Base-by-base conservation (phyloP, 2,797 vertebrate species). In the Coccyzus lansbergi region DNA sequence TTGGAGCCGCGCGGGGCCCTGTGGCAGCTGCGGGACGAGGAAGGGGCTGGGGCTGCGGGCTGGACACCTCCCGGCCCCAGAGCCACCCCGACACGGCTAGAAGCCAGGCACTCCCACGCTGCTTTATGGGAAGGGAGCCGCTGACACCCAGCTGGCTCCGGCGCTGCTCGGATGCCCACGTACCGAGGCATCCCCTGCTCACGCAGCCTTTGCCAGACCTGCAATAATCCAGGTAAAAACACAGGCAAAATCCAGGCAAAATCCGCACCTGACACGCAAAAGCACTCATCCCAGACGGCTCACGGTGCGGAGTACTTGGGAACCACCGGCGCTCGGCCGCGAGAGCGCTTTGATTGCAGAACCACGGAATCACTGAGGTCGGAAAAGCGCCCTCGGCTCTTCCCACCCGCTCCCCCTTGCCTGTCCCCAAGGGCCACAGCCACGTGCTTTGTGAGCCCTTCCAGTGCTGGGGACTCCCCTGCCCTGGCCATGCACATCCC, bases 111-210 rank as follows among this genome's bases (percentile, higher is more conserved):
- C 52, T 56, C 40, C 56, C 79, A 53, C 3, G 31, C 71, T 82
- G 24, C 71, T 2, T 0, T 2, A 10, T 9, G 7, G 1, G 3
- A 25, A 79, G 15, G 36, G 36, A 72, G 29, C 69, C 19, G 25
- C 67, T 59, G 44, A 9, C 2, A 0, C 33, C 18, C 2, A 0
- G 10, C 15, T 0, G 0, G 79, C 34, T 40, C 21, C 67, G 24
- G 44, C 4, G 0, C 36, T 1, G 0, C 40, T 70, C n/a, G 13
- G 33, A 34, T 29, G 33, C 29, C 58, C 0, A 0, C 24, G n/a
- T 68, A 34, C 12, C 1, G 1, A 67, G 34, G 36, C 44, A 56
- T 24, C 0, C 0, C 48, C 48, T 29, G 64, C 60, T 59, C 5
- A 12, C 0, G 90, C 34, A 34, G 64, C 20, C 26, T 81, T 63